Base-by-base conservation (phyloP, 2,797 vertebrate species). In the Acanthornis magna region DNA sequence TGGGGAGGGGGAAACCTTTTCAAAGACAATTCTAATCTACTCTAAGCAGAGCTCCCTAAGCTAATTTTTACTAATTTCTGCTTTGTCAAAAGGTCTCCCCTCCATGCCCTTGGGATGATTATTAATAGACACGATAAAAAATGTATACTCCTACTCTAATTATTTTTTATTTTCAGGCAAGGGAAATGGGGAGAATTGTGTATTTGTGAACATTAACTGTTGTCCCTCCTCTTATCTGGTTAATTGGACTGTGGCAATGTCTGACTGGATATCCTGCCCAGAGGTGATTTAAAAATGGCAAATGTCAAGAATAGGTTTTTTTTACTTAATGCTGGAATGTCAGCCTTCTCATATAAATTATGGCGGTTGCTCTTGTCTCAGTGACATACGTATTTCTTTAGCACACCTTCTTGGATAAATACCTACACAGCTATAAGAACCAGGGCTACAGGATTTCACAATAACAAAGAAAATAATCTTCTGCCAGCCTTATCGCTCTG, bases 201-300 rank as follows among this genome's bases (percentile, higher is more conserved):
- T 77, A 70, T 82, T 93, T 95, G 92, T 95, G 36, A 86, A 80
- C 0, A 0, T 82, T 85, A 87, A 80, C 75, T 66, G 23, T 89
- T 81, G 57, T 43, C 67, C 20, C 54, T 96, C 53, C 70, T 96
- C 88, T 96, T 96, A 96, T 95, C 85, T 81, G 48, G 80, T 87
- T 97, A 96, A 95, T 91, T 96, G 88, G 85, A 73, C 75, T 91
- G 85, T 89, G 68, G 88, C 85, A 93, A 89, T 61, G 66, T 92
- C 94, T 95, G 95, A 67, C 85, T 93, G 74, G 58, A 88, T 91
- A 97, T 96, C 79, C 85, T 97, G 91, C 48, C 62, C 92, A 88
- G 53, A 93, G 68, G 68, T 94, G 84, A 95, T 94, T 95, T 96
- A 11, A 94, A 97, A 97, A 96, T 70, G 79, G 91, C 83, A 96